Evolutionary conservation across 2,113 vertebrate genomes (phyloP).

Genomic region (Halichoerus grypus): DNA sequence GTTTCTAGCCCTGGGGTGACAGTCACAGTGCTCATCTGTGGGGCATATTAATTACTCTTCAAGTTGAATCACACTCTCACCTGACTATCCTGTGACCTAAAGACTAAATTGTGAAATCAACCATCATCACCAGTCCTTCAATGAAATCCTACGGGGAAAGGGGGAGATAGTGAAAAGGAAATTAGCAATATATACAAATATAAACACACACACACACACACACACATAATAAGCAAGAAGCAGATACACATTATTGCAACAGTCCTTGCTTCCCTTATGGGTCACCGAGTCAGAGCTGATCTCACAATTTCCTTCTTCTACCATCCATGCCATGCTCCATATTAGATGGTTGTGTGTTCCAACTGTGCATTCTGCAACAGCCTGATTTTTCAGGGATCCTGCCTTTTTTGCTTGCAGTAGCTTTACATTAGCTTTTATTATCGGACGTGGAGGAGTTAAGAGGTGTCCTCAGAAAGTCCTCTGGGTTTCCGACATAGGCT

Average conservation of each 20-base stretch:
- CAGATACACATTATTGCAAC: accelerated
- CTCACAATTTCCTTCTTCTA: not conserved
- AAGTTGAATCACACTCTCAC: not conserved
- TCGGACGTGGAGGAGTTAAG: not conserved
- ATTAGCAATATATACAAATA: not conserved
- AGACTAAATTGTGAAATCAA: not conserved
- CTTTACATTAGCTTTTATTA: not conserved
- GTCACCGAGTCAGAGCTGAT: not conserved
- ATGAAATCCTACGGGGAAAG: not conserved
- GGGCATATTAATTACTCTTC: not conserved
- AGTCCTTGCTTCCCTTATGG: not conserved
- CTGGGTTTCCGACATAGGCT: not conserved
- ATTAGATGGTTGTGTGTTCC: not conserved
- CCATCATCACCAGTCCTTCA: not conserved
- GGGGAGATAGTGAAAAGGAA: not conserved
- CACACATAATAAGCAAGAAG: no score
- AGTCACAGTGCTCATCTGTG: not conserved
- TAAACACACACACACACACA: not conserved
- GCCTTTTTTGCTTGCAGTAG: not conserved
- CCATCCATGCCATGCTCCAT: accelerated
- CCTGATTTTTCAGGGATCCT: not conserved
- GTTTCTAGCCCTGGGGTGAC: not conserved
- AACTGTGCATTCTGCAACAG: not conserved
- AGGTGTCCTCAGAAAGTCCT: not conserved
- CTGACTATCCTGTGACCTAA: not conserved